Evolutionary conservation across 1,140 invertebrate species (phyloP), one percentile per base, ranked within the genome.

Genomic region (Tetraneura akinire): DNA sequence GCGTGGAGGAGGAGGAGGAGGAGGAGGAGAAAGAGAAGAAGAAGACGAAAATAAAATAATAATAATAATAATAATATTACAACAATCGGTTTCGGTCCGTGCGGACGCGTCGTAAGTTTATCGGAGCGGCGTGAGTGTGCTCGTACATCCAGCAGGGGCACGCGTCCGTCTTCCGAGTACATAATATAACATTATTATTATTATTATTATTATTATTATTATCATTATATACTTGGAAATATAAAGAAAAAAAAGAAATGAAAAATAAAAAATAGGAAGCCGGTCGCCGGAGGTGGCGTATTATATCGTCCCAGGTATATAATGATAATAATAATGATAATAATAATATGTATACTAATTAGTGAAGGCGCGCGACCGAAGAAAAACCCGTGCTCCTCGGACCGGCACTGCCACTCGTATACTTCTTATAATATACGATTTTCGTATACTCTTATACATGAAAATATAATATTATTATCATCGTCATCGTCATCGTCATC

Each of bases 81-180:
- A 66, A 78, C 74, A 62, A 78, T 62, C 53, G 74, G 74, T 78
- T 45, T 78, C 74, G 74, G 74, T 78, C 51, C n/a, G n/a, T 26
- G 74, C 16, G 42, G 74, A 78, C 53, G 37, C 21, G 51, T n/a
- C n/a, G n/a, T 26, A 60, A 78, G 53, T 78, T 78, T 60, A 78
- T 60, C 47, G 74, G 74, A 78, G 74, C 74, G 74, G 68, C 18
- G 47, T 18, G 37, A 11, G 42, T 29, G 32, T 45, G 49, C 9
- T 32, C 45, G 73, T 45, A 55, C 26, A n/a, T 57, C 37, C 53
- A n/a, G n/a, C n/a, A 57, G 53, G 53, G 55, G 73, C 74, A 62
- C 74, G 74, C 55, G 74, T 60, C 74, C 74, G 37, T 78, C 37
- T 62, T 62, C 23, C 3, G 14, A 9, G 0, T 11, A 9, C 14